Base-by-base conservation (phyloP, 2,797 vertebrate species). In the Hippopotamyrus pictus region DNA sequence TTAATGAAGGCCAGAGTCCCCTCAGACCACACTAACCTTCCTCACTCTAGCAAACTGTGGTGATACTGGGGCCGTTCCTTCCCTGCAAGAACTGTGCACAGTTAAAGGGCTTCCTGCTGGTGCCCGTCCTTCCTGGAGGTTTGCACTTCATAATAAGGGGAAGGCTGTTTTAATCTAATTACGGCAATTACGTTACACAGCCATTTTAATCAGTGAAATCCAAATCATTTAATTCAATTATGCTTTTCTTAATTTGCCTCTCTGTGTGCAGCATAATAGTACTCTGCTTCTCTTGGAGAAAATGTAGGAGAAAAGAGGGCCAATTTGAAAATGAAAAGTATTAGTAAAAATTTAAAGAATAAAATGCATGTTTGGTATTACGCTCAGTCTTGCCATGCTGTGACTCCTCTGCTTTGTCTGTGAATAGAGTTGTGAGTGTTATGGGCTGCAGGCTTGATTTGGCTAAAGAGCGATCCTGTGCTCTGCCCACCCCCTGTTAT, bases 161-260 rank as follows among this genome's bases (percentile, higher is more conserved):
- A 88, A 57, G 89, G 86, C 57, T 87, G 57, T 92, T 93, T 90
- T 88, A 93, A 91, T 92, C 89, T 88, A 92, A 91, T 93, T 92
- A 92, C 46, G 54, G 11, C 91, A 92, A 94, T 93, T 90, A 89
- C 87, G 85, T 93, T 91, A 90, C 25, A 89, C 88, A 90, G 59
- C 90, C 89, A 92, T 91, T 69, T 92, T 90, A 91, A 90, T 91
- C 91, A 92, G 0, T 41, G 91, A 91, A 89, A 89, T 93, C 88
- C 88, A 92, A 93, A 92, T 91, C 93, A 89, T 88, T 90, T 92
- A 90, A 92, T 94, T 92, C 73, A 92, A 93, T 93, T 87, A 92
- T 50, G 89, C 90, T 91, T 89, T 91, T 0, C 59, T 83, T 87
- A 90, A 93, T 92, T 93, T 89, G 91, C 88, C 91, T 92, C 90